These are phyloP conservation scores for Rhabdornis inornatus DNA, from an alignment of 2,113 vertebrate species.

Conservation along the genomic window DNA sequence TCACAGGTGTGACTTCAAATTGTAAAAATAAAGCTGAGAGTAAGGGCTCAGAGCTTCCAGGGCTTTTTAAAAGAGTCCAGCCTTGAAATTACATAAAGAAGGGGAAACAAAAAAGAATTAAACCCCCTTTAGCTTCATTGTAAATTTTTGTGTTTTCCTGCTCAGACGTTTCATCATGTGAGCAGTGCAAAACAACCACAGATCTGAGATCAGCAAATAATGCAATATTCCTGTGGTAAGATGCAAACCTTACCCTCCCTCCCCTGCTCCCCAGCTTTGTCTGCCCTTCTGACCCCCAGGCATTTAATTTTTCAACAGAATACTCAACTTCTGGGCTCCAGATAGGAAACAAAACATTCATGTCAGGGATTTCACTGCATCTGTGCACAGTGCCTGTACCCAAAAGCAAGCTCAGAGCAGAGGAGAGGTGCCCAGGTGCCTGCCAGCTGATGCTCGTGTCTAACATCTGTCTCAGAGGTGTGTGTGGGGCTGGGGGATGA, in stretches of 20 bases:
- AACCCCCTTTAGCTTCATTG: neutral
- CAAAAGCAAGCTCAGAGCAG: neutral
- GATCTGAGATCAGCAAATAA: neutral
- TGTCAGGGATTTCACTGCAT: neutral
- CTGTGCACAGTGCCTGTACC: too few relatives aligned
- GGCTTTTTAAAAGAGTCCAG: neutral
- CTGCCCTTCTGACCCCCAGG: neutral
- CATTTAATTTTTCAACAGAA: neutral
- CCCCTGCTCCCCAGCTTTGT: neutral
- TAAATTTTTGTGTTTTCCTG: neutral
- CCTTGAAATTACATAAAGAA: neutral
- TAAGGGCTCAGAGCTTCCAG: neutral
- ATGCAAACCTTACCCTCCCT: neutral
- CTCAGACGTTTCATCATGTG: neutral
- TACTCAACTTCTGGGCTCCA: neutral
- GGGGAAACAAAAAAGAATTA: neutral
- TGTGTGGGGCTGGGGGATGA: too few relatives aligned
- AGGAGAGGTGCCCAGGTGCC: neutral
- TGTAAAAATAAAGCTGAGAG: neutral
- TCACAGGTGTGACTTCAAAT: neutral
- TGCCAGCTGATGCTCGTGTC: neutral
- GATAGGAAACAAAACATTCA: neutral
- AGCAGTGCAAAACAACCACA: neutral
- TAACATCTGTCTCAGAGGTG: rapidly evolving
- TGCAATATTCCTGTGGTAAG: neutral